Base-by-base conservation (phyloP, 2,888 invertebrate genomes). In the Halictus quadricinctus region DNA sequence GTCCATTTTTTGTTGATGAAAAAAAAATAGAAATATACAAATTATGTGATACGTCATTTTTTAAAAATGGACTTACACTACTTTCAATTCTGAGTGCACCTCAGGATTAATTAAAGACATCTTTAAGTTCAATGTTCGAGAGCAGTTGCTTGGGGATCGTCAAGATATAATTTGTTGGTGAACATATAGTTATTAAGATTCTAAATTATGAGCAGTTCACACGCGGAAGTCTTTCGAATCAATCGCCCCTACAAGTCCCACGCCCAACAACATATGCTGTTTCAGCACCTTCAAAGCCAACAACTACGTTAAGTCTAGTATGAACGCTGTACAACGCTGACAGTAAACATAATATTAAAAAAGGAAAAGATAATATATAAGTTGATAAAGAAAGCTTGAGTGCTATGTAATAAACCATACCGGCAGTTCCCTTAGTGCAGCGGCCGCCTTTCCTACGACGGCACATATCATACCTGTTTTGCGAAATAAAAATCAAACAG, bases 391-490 rank as follows among this genome's bases (percentile, higher is more conserved):
- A 87, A 93, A 93, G 92, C 92, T 91, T 93, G 91, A 93, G 93
- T 92, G 90, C 93, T 92, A 92, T 93, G 87, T 93, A 93, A 93
- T 93, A 93, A 93, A 94, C 95, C 97, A 97, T 98, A 98, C 98
- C 98, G 96, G 98, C 98, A 95, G 98, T 98, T 97, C 98, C 98
- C 97, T 98, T 98, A 95, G 98, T 98, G 96, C 98, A 98, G 96
- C 98, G 97, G 95, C 98, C 98, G 96, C 98, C 98, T 96, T 98
- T 98, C 96, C 98, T 97, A 95, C 98, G 97, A 94, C 98, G 97
- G 96, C 98, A 98, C 98, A 98, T 98, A 97, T 98, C 98, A 96
- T 98, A 98, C 97, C 98, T 98, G 97, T 96, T 95, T 96, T 95
- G 89, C 90, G 93, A 91, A 92, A 93, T 93, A 93, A 93, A 94